Percentiles rank a stretch among this genome's conserved stretches.
These are phyloP conservation scores for Yponomeuta cagnagella DNA, from an alignment of 2,888 invertebrate species.

Conservation along the genomic window DNA sequence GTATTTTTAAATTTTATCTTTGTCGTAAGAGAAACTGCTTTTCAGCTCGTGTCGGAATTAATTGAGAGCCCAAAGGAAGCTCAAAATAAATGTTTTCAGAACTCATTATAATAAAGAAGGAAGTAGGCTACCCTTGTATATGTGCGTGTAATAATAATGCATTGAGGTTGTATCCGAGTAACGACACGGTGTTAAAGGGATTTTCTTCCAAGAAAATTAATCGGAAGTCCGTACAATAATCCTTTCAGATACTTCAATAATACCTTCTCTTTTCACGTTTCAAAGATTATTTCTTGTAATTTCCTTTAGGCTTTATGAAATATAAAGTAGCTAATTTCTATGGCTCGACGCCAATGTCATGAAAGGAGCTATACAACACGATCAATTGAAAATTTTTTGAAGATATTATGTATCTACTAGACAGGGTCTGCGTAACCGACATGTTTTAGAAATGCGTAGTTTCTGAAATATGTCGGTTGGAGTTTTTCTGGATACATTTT, in stretches of 20 bases:
- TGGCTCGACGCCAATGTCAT: no score
- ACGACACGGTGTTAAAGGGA: slow-evolving; percentile 39
- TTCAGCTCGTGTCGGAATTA: background rate
- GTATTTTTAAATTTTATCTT: no score
- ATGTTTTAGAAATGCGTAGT: no score
- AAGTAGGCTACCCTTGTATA: background rate
- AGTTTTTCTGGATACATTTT: no score
- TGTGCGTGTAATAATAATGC: slow-evolving; percentile 43
- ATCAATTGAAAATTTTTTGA: no score
- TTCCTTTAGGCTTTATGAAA: background rate
- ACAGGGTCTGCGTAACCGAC: no score
- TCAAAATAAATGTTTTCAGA: background rate
- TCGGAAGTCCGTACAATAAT: slow-evolving; percentile 2
- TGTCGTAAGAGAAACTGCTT: background rate
- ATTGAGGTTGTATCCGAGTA: slow-evolving; percentile 39
- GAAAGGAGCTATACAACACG: no score
- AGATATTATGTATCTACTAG: no score
- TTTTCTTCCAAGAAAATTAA: slow-evolving; percentile 29
- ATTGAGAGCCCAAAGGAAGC: background rate
- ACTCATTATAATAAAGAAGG: background rate
- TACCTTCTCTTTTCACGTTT: background rate
- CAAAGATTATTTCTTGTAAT: background rate
- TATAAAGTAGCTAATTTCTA: background rate
- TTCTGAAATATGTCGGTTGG: no score
- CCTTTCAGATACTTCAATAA: background rate